Evolutionary conservation across 2,797 vertebrate genomes (phyloP).

Genomic region (Urophycis tenuis): DNA sequence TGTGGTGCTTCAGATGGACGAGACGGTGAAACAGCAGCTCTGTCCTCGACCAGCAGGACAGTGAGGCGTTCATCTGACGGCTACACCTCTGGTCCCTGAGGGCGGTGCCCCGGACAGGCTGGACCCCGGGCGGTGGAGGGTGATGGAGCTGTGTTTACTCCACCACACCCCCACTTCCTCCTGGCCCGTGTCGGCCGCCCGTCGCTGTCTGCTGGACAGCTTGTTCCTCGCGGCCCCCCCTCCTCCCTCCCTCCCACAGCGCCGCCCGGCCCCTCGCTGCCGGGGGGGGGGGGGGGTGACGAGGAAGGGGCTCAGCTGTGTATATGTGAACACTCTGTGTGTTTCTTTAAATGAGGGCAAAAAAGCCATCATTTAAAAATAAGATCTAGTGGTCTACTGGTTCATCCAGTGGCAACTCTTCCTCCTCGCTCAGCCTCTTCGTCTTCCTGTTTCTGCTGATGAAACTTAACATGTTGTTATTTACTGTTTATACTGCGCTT

Average conservation of each 20-base stretch:
- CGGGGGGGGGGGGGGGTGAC: constrained; percentile 36
- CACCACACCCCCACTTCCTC: constrained; percentile 43
- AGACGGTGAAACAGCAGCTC: neutral
- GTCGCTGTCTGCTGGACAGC: constrained; percentile 32
- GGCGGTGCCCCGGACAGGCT: neutral
- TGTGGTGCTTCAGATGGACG: neutral
- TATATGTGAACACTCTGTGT: neutral
- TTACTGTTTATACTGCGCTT: no score
- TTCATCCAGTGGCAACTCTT: neutral
- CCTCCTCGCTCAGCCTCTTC: neutral
- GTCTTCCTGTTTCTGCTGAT: neutral
- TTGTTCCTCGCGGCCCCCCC: constrained; percentile 39
- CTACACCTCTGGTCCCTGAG: neutral
- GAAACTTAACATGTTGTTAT: no score
- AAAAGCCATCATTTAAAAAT: neutral
- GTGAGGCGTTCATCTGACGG: neutral
- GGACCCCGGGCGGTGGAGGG: constrained; percentile 29
- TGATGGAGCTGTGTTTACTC: constrained; percentile 54
- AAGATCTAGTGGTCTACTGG: no score
- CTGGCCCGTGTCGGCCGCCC: constrained; percentile 36
- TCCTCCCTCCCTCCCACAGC: constrained; percentile 36
- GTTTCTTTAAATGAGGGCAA: no score
- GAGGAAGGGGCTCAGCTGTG: neutral
- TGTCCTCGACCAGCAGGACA: neutral
- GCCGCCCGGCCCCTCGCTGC: constrained; percentile 28